Percentiles rank a stretch among this genome's conserved stretches.
Conservation (phyloP, 2,888 invertebrate species). For the Hydrotaea diabolus region DNA sequence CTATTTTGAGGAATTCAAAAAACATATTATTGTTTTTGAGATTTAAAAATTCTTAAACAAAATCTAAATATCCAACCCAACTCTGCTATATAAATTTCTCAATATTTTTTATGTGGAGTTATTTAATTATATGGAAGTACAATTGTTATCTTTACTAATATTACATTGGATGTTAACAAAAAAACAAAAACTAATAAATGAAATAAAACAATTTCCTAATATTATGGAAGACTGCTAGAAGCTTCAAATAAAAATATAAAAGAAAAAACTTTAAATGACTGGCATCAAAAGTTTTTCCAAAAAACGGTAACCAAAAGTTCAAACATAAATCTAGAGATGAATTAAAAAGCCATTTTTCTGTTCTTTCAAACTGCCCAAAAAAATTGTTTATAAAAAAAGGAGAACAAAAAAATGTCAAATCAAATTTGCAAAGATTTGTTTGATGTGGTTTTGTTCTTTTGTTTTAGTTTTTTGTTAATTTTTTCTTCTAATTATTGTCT, state of each 20-base stretch:
- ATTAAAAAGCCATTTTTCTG: neutral
- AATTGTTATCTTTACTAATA: slow-evolving; percentile 9
- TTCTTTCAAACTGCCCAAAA: slow-evolving; percentile 64
- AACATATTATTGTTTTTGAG: too few relatives aligned
- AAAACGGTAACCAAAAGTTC: slow-evolving; percentile 14
- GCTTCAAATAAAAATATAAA: slow-evolving; percentile 56
- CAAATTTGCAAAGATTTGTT: slow-evolving; percentile 3
- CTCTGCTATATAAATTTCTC: neutral
- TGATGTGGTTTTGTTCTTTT: slow-evolving; percentile 47
- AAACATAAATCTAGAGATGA: too few relatives aligned
- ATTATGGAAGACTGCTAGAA: slow-evolving; percentile 73
- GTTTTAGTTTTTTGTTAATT: slow-evolving; percentile 55
- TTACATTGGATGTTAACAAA: neutral
- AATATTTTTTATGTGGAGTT: slow-evolving; percentile 36
- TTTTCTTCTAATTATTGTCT: slow-evolving; percentile 77
- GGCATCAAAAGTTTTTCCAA: neutral
- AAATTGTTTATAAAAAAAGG: slow-evolving; percentile 33
- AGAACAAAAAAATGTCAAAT: slow-evolving; percentile 9
- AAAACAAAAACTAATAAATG: slow-evolving; percentile 17
- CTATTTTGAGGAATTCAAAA: too few relatives aligned
- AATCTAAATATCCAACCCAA: neutral
- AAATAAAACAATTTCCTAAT: slow-evolving; percentile 64
- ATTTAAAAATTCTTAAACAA: too few relatives aligned
- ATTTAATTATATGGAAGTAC: slow-evolving; percentile 53
- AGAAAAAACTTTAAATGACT: slow-evolving; percentile 3